These are phyloP conservation scores for Melanophora roralis DNA, from an alignment of 2,888 invertebrate genomes.

Conservation along the genomic window DNA sequence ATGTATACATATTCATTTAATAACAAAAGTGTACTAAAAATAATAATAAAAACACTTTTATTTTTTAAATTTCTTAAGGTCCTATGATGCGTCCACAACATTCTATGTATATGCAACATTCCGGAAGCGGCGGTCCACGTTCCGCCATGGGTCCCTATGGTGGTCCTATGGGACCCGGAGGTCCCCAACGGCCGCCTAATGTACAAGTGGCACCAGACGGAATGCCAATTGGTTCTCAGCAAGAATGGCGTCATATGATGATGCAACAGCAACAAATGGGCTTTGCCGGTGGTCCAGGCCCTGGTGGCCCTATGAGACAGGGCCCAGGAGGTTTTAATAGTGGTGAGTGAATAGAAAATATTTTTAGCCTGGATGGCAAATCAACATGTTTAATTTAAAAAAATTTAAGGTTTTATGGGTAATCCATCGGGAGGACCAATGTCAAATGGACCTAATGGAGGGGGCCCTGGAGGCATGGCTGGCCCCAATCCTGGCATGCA, in stretches of 20 bases:
- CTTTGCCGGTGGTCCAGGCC: conserved; percentile 69
- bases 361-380: too few relatives aligned
- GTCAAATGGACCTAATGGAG: conserved; percentile 63
- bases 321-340: conserved; percentile 74
- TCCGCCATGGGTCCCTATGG: conserved; percentile 73
- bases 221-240: conserved; percentile 77
- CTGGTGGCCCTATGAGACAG: conserved; percentile 74
- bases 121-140: conserved; percentile 73
- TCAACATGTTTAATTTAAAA: too few relatives aligned
- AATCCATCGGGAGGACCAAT: conserved; percentile 69
- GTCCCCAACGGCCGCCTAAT: conserved; percentile 79
- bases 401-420: conserved; percentile 72
- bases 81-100: conserved; percentile 84
- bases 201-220: conserved; percentile 80
- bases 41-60: too few relatives aligned
- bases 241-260: conserved; percentile 77
- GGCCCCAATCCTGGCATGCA: conserved; percentile 73
- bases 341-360: conserved; percentile 64
- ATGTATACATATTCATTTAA: too few relatives aligned
- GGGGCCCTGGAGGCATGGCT: conserved; percentile 66
- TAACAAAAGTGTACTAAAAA: too few relatives aligned
- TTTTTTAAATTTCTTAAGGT: conserved; percentile 74
- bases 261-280: conserved; percentile 78
- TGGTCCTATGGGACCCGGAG: conserved; percentile 77
- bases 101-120: conserved; percentile 79